phyloP scores from a whole-genome alignment of 2,113 vertebrate genomes.

The Oncorhynchus mykiss region DNA sequence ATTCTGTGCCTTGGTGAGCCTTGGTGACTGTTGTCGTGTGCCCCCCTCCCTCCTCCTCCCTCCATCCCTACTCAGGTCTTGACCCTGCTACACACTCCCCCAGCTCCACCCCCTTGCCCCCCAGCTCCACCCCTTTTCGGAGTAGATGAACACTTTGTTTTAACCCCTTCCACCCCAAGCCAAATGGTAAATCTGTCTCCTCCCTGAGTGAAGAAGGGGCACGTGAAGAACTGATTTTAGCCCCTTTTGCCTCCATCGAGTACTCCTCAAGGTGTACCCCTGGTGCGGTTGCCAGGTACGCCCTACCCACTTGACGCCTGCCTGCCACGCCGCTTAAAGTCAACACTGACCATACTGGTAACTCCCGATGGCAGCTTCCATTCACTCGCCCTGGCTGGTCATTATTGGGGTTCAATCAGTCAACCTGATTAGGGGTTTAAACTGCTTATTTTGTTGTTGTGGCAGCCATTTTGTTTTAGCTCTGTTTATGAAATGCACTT shows the following conservation, averaged over 20 bases:
- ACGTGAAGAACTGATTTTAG: slow-evolving; percentile 14
- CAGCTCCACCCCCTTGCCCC: background rate
- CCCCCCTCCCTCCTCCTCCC: background rate
- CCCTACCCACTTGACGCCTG: slow-evolving; percentile 25
- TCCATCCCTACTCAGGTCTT: slow-evolving; percentile 59
- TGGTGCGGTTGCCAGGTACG: slow-evolving; percentile 27
- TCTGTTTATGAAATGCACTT: slow-evolving; percentile 59
- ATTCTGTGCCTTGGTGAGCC: slow-evolving; percentile 94
- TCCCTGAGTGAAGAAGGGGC: background rate
- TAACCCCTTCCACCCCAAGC: slow-evolving; percentile 3
- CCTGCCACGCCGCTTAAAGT: slow-evolving; percentile 21
- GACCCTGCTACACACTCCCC: slow-evolving; percentile 26
- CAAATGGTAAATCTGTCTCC: slow-evolving; percentile 14
- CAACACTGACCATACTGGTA: slow-evolving; percentile 54
- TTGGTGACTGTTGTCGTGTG: slow-evolving; percentile 69
- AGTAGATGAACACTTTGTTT: background rate
- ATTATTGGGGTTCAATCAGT: slow-evolving; percentile 40
- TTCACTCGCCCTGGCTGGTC: slow-evolving; percentile 41
- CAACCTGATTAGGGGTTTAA: slow-evolving; percentile 69
- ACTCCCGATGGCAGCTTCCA: slow-evolving; percentile 74
- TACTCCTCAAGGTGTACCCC: slow-evolving; percentile 29
- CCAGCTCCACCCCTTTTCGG: background rate
- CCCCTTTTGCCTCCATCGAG: slow-evolving; percentile 36
- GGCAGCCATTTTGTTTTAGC: slow-evolving; percentile 49
- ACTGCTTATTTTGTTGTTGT: slow-evolving; percentile 49